Base-by-base conservation (phyloP, 2,113 vertebrate species). In the Barnardius zonarius region DNA sequence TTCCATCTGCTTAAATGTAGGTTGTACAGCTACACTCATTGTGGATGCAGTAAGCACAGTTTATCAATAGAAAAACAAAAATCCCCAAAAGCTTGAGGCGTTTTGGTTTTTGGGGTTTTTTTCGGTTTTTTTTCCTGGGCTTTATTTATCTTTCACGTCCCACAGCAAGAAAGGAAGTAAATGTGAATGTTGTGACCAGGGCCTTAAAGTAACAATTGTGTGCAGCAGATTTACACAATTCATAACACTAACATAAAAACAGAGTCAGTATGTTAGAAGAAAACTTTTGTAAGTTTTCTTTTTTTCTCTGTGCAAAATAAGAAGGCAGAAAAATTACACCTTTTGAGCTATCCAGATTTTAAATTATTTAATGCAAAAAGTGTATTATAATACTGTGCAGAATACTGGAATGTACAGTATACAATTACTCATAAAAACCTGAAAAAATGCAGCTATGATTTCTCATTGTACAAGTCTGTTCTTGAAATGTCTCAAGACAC, bases 291-390 rank as follows among this genome's bases (percentile, higher is more conserved):
- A 86, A 82, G 41, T 59, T 95, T 96, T 88, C 49, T 86, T 67
- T 94, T 97, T 97, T 97, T 95, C 95, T 98, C 97, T 98, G 95
- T 97, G 96, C 97, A 98, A 98, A 98, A 98, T 97, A 98, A 97
- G 97, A 98, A 98, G 97, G 97, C 97, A 97, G 97, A 96, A 96
- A 97, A 98, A 95, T 97, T 95, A 97, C 97, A 98, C 86, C 76
- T 97, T 97, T 98, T 94, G 95, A 98, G 94, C 97, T 97, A 97
- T 75, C 93, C 81, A 92, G 91, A 95, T 95, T 97, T 96, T 83
- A 91, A 93, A 84, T 66, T 85, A 96, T 92, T 98, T 98, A 98
- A 97, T 95, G 91, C 61, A 27, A 94, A 96, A 97, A 95, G 52
- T 2, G 10, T 83, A 94, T 69, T 92, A 73, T 96, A 88, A 86